These are phyloP conservation scores for Odontomyia ornata DNA, from an alignment of 2,888 invertebrate genomes.

Conservation along the genomic window DNA sequence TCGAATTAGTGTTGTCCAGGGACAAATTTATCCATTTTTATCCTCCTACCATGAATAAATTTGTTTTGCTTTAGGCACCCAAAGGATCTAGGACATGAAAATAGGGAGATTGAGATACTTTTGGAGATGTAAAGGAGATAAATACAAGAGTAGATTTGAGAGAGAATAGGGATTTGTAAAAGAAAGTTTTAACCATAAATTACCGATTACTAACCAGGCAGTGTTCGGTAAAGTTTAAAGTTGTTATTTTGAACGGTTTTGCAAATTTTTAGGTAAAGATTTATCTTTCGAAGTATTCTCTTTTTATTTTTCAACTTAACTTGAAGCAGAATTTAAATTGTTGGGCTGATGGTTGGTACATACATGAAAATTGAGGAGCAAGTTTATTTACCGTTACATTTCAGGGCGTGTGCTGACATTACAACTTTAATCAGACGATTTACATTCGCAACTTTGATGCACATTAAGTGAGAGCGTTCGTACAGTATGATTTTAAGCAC, in stretches of 20 bases:
- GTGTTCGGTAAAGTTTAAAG: not conserved
- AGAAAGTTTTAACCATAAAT: slow-evolving; percentile 16
- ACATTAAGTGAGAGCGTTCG: too few species aligned
- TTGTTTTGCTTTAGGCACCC: not conserved
- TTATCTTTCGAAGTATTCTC: not conserved
- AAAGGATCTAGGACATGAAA: not conserved
- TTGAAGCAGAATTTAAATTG: too few species aligned
- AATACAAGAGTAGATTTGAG: too few species aligned
- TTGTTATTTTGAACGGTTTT: slow-evolving; percentile 1
- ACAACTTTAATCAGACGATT: too few species aligned
- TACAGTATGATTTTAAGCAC: too few species aligned
- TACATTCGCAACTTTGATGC: too few species aligned
- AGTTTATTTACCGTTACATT: too few species aligned
- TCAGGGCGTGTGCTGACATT: too few species aligned
- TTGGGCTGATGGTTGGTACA: too few species aligned
- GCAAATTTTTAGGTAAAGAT: not conserved
- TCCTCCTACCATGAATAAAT: slow-evolving; percentile 34
- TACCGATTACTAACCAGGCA: slow-evolving; percentile 4
- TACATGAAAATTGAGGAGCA: too few species aligned
- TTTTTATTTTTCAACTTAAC: not conserved
- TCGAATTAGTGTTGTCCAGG: slow-evolving; percentile 30
- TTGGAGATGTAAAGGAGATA: too few species aligned
- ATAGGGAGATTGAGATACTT: not conserved
- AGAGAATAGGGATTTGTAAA: too few species aligned
- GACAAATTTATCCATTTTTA: slow-evolving; percentile 30